Conservation (phyloP, 2,797 vertebrate species). For the Hephaestus fuliginosus region DNA sequence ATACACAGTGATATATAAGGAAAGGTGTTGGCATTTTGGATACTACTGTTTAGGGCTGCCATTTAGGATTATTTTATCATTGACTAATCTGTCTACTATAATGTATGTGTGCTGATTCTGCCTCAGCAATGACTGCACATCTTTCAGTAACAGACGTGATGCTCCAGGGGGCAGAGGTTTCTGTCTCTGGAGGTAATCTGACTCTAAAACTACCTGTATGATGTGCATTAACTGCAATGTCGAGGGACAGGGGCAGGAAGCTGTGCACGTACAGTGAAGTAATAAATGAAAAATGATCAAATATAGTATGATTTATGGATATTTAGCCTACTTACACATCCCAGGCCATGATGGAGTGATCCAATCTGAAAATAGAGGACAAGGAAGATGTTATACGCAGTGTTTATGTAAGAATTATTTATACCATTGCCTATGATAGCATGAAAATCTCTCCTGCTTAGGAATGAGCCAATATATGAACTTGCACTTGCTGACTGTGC, state of each 20-base stretch:
- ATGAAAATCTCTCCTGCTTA: constrained; percentile 3
- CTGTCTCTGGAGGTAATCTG: constrained; percentile 24
- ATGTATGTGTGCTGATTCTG: constrained; percentile 46
- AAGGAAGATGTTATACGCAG: constrained; percentile 25
- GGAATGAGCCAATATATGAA: not conserved
- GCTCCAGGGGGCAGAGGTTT: constrained; percentile 30
- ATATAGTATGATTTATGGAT: constrained; percentile 23
- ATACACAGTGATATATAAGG: not conserved
- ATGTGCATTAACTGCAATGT: constrained; percentile 12
- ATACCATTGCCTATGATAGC: not conserved
- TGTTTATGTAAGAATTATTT: constrained; percentile 4
- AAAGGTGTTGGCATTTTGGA: not conserved
- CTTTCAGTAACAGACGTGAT: constrained; percentile 27
- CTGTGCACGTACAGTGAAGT: not conserved
- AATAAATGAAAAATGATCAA: constrained; percentile 14
- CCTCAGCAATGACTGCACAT: constrained; percentile 23
- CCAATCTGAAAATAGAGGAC: constrained; percentile 90
- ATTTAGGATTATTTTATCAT: no score
- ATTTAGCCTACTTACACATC: constrained; percentile 93
- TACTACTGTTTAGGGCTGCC: not conserved
- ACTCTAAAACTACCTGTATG: constrained; percentile 35
- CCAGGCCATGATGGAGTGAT: constrained; percentile 96
- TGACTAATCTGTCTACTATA: not conserved
- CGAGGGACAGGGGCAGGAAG: constrained; percentile 11
- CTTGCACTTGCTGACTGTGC: constrained; percentile 5